Base-by-base conservation (phyloP, 2,113 vertebrate genomes). In the Tupaia tana region DNA sequence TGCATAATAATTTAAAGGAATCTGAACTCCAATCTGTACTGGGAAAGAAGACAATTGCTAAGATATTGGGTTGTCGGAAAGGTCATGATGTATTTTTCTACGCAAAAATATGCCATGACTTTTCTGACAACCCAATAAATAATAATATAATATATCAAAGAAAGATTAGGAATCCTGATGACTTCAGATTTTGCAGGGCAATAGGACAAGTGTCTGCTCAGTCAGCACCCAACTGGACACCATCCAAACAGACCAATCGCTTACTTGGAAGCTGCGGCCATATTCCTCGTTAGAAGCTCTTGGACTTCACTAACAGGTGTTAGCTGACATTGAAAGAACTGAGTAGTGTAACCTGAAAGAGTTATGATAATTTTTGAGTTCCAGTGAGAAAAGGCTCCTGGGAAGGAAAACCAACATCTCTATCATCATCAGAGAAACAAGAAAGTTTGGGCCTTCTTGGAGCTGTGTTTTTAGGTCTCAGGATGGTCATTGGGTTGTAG, bases 361-460 rank as follows among this genome's bases (percentile, higher is more conserved):
- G 43, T 67, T 12, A 58, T n/a, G 63, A 69, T 69, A 77, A 91
- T 20, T 25, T 94, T 90, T 93, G 69, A 79, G 22, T 79, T 86
- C 10, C 54, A 78, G 7, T 59, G 56, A 89, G 71, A 90, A 58
- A 70, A 64, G 59, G 0, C 25, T 82, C 12, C 64, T 6, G 31
- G 15, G 4, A 86, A 82, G 12, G 18, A 54, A 13, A 18, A 75
- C 24, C 3, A 52, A 34, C 3, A 13, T 18, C 16, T 29, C 6
- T 15, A 4, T 66, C 9, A 69, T 31, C 64, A 29, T 58, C 80
- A 64, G 22, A 88, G 67, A 84, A 71, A 85, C 16, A 16, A 67
- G 22, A 64, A 78, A 73, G 54, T 7, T 24, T 81, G 29, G 18
- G 69, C 34, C 63, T 83, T 67, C 63, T 64, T 85, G 54, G 24